Evolutionary conservation across 2,888 invertebrate species (phyloP).

Genomic region (Disparrhopalites patrizii): DNA sequence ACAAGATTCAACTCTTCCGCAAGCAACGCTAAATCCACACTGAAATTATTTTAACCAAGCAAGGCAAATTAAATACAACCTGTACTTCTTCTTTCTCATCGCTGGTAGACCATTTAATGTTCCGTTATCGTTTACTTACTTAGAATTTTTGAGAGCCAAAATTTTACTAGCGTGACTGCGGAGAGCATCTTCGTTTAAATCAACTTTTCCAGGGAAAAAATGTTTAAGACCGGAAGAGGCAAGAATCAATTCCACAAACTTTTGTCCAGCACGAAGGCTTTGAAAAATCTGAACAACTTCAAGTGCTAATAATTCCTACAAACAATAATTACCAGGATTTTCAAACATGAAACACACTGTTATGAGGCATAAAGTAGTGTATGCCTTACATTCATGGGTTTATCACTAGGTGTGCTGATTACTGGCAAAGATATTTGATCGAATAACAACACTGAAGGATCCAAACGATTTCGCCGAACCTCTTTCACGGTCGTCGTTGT

Average conservation of each 20-base stretch:
- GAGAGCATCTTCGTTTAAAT: constrained; percentile 37
- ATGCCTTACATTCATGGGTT: constrained; percentile 39
- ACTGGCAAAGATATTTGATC: constrained; percentile 47
- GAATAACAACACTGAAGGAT: constrained; percentile 45
- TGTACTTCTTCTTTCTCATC: too few relatives aligned
- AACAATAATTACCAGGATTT: background rate
- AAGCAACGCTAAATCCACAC: constrained; percentile 28
- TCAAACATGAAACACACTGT: background rate
- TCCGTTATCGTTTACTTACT: constrained; percentile 25
- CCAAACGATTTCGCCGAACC: constrained; percentile 45
- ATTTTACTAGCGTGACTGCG: constrained; percentile 15
- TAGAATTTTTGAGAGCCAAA: constrained; percentile 21
- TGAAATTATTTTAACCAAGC: constrained; percentile 5
- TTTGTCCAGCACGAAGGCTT: constrained; percentile 41
- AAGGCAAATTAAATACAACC: background rate
- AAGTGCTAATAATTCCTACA: constrained; percentile 37
- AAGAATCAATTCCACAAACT: constrained; percentile 42
- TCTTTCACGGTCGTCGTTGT: constrained; percentile 40
- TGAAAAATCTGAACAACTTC: constrained; percentile 45
- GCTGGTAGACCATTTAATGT: too few relatives aligned
- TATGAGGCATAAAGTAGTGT: background rate
- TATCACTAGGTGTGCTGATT: constrained; percentile 43
- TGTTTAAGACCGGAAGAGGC: constrained; percentile 37
- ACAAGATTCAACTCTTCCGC: constrained; percentile 47
- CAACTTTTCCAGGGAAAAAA: constrained; percentile 33